Percentiles rank a stretch among this genome's conserved stretches.
Conservation (phyloP, 2,888 invertebrate genomes). For the Omphaloscelis lunosa region DNA sequence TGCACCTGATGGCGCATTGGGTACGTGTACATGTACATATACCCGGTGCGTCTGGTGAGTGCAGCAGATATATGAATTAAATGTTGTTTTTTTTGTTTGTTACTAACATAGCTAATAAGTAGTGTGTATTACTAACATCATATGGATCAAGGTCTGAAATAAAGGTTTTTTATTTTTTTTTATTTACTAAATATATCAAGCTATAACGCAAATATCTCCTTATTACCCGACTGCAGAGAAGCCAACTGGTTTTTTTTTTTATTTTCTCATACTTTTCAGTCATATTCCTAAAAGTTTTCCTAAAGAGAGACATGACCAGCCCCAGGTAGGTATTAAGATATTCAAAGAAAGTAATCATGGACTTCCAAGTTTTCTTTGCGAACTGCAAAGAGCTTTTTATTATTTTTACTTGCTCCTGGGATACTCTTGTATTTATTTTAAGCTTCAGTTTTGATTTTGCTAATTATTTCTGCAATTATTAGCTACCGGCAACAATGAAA, state of each 20-base stretch:
- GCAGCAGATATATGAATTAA: no score
- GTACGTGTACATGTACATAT: no score
- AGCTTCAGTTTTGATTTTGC: neutral
- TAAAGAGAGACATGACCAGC: neutral
- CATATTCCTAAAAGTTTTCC: neutral
- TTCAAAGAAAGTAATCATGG: constrained; percentile 38
- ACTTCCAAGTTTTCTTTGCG: constrained; percentile 6
- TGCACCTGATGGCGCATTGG: no score
- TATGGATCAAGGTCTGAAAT: no score
- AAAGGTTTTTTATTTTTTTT: no score
- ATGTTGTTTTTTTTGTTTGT: no score
- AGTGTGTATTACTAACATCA: no score
- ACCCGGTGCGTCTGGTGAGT: no score
- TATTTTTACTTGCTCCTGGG: neutral
- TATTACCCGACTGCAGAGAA: no score
- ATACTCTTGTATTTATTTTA: neutral
- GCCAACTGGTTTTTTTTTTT: neutral
- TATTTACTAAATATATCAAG: no score
- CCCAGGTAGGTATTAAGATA: neutral
- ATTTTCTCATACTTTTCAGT: neutral
- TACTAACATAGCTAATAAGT: no score
- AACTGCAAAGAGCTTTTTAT: constrained; percentile 14
- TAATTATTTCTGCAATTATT: neutral
- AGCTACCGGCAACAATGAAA: neutral
- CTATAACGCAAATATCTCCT: neutral